A percentile compares a stretch with the other conserved stretches of the same genome.
phyloP scores from a whole-genome alignment of 2,113 vertebrate species.

The Podocnemis expansa region DNA sequence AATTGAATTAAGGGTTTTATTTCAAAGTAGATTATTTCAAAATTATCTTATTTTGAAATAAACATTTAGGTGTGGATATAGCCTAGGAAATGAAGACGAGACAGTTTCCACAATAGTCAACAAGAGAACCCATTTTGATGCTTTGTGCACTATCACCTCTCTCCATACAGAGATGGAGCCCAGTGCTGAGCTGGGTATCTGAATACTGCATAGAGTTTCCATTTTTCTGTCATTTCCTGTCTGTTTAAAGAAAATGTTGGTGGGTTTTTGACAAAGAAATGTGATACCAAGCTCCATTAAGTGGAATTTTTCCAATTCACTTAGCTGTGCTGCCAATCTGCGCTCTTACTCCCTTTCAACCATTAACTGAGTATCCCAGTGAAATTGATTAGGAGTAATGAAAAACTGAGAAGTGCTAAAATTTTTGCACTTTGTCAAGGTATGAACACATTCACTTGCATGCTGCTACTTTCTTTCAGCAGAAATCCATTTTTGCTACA shows the following conservation, averaged over 20 bases:
- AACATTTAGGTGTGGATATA: too few relatives aligned
- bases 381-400: neutral
- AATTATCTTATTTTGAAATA: too few relatives aligned
- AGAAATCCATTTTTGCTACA: neutral
- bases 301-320: neutral
- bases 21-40: too few relatives aligned
- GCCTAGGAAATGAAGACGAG: neutral
- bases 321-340: neutral
- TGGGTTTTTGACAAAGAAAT: neutral
- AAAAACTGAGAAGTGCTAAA: neutral
- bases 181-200: neutral
- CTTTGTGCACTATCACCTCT: neutral
- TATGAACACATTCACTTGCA: neutral
- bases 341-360: neutral
- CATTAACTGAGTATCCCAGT: neutral
- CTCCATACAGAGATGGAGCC: neutral
- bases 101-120: slow-evolving; percentile 3
- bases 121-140: neutral
- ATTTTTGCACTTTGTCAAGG: neutral
- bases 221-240: neutral
- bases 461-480: neutral
- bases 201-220: neutral
- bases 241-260: neutral
- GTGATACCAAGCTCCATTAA: too few relatives aligned
- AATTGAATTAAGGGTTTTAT: too few relatives aligned